Base-by-base conservation (phyloP, 1,140 invertebrate species). In the Wiebesia pumilae region DNA sequence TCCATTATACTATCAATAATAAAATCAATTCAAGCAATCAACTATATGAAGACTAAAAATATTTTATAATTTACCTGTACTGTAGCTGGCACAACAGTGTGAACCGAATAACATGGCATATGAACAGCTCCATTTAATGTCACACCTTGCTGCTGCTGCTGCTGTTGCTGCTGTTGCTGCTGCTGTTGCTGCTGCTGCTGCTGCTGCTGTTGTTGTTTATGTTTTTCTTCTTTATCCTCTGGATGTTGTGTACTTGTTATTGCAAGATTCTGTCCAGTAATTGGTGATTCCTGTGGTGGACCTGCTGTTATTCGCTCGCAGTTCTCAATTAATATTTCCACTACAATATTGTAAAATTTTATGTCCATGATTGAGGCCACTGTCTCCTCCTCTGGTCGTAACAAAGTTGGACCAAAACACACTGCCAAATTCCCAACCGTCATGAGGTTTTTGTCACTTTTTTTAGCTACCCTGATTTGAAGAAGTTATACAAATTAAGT, bases 361-460 rank as follows among this genome's bases (percentile, higher is more conserved):
- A 99, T 98, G 92, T 99, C 98, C 95, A 99, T 97, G 90, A 99
- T 99, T 89, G 98, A 98, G 58, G 98, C 98, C 79, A 99, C 97
- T 6, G 98, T 98, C 94, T 99, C 98, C 92, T 99, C 98, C 94
- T 98, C 97, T 12, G 98, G 97, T 83, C 98, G 95, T 90, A 99
- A 94, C 88, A 99, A 94, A 51, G 98, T 99, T n/a, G 99, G 99
- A 38, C 98, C 98, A 94, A 99, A 99, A 93, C 99, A 99, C n/a
- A 99, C 98, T 3, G 98, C 98, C 84, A 99, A 94, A 94, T 99
- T 99, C 83, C 97, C 98, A 43, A 98, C 96, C n/a, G 97, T 98
- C 99, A 99, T 99, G 91, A 99, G 95, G 94, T 99, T 99, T 92
- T 97, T 97, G 89, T 98, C 97, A 92, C 95, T 95, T 91, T 97